Evolutionary conservation across 2,113 vertebrate genomes (phyloP).

Genomic region (Colius striatus): DNA sequence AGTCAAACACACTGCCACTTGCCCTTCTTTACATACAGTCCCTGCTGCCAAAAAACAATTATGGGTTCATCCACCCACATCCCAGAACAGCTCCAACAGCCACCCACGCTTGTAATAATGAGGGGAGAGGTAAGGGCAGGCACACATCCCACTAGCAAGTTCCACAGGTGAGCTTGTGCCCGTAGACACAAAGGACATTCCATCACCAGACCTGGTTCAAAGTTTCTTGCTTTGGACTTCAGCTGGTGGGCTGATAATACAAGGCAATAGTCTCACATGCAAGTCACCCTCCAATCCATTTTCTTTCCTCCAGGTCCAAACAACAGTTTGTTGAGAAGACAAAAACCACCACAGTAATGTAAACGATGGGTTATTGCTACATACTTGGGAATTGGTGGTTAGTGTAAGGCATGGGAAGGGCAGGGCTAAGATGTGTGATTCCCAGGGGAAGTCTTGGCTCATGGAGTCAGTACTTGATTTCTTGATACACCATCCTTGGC

Average conservation of each 20-base stretch:
- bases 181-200: not conserved
- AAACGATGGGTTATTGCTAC: slow-evolving; percentile 45
- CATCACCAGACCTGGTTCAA: not conserved
- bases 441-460: not conserved
- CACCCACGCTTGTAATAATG: not conserved
- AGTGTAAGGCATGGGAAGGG: not conserved
- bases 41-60: slow-evolving; percentile 52
- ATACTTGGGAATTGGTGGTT: not conserved
- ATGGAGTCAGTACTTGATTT: not conserved
- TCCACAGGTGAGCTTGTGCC: not conserved
- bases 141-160: not conserved
- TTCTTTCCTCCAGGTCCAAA: not conserved
- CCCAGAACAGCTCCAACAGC: slow-evolving; percentile 9
- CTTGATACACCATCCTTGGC: not conserved
- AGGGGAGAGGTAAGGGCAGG: not conserved
- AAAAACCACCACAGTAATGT: not conserved
- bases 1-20: slow-evolving; percentile 27
- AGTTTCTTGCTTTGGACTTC: not conserved
- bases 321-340: not conserved
- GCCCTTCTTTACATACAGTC: slow-evolving; percentile 60
- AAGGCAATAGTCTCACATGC: not conserved
- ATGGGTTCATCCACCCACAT: not conserved
- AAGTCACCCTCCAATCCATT: not conserved
- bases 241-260: not conserved
- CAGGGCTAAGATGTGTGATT: not conserved